Percentiles rank a stretch among this genome's conserved stretches.
phyloP scores from a whole-genome alignment of 2,888 invertebrate genomes.

The Rhabditoides inermis region DNA sequence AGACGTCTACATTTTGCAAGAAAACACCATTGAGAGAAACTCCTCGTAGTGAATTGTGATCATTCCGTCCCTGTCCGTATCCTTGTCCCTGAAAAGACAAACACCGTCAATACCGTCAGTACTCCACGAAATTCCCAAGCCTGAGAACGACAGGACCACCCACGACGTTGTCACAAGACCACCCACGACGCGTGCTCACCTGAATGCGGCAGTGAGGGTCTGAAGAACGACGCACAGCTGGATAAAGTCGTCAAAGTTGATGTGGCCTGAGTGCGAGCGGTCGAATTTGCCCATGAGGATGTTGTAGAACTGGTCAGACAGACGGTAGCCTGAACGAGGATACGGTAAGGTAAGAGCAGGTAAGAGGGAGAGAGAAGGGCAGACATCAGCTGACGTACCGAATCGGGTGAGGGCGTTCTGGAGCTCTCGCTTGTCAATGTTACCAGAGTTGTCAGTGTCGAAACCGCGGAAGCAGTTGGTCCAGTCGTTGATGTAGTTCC shows the following conservation, averaged over 20 bases:
- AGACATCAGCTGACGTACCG: conserved; percentile 29
- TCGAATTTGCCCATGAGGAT: conserved; percentile 85
- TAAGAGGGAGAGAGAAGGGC: not conserved
- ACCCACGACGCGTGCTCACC: conserved; percentile 46
- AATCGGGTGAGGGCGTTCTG: conserved; percentile 80
- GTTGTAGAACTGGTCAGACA: conserved; percentile 73
- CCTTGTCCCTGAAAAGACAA: conserved; percentile 58
- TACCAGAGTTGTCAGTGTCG: conserved; percentile 77
- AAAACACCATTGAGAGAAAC: conserved; percentile 72
- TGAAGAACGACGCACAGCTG: conserved; percentile 66
- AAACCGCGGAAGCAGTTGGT: conserved; percentile 87
- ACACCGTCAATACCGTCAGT: not conserved
- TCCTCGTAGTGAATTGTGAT: conserved; percentile 75
- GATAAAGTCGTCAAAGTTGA: conserved; percentile 95
- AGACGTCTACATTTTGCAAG: conserved; percentile 55
- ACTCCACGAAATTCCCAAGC: not conserved
- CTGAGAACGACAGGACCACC: not conserved
- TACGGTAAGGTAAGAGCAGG: not conserved
- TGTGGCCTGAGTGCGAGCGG: conserved; percentile 76
- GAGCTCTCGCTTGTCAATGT: conserved; percentile 82
- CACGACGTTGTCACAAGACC: not conserved
- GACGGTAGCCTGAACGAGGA: conserved; percentile 57
- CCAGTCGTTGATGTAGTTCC: conserved; percentile 98
- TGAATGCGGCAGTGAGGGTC: conserved; percentile 68
- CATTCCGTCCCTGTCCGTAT: conserved; percentile 70